These are phyloP conservation scores for Elgonia sp. DNA, from an alignment of 2,888 invertebrate genomes.

Conservation along the genomic window DNA sequence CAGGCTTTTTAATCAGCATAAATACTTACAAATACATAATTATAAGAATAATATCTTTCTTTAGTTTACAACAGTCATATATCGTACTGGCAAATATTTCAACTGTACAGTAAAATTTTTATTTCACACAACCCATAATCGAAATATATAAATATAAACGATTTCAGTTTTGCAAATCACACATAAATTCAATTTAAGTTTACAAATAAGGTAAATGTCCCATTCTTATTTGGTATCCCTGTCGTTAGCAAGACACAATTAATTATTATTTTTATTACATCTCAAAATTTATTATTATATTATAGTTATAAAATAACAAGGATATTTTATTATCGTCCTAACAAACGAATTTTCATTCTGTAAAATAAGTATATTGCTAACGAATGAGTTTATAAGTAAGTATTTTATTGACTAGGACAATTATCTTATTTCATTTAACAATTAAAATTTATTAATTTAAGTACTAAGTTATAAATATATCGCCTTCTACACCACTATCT, in stretches of 20 bases:
- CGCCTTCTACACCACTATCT: constrained; percentile 1
- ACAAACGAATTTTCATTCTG: background rate
- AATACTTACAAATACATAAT: constrained; percentile 22
- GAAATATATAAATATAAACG: background rate
- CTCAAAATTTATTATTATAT: background rate
- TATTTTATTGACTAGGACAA: constrained; percentile 57
- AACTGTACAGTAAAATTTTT: constrained; percentile 27
- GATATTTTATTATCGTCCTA: background rate
- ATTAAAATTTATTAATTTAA: constrained; percentile 9
- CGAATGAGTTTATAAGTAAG: constrained; percentile 34
- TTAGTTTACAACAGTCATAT: constrained; percentile 29
- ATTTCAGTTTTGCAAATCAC: background rate
- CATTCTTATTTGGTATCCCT: constrained; percentile 47
- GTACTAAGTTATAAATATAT: constrained; percentile 18
- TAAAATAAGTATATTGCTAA: background rate
- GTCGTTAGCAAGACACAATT: constrained; percentile 38
- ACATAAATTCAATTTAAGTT: background rate
- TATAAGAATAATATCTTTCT: constrained; percentile 14
- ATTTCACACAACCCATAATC: background rate
- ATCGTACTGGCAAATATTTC: constrained; percentile 43
- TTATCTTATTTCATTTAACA: constrained; percentile 40
- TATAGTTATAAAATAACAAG: background rate
- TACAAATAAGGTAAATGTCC: constrained; percentile 51
- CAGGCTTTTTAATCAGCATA: too few species aligned
- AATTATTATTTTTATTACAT: background rate